A percentile compares a stretch with the other conserved stretches of the same genome.
These are phyloP conservation scores for Entomobrya proxima DNA, from an alignment of 2,888 invertebrate genomes.

Conservation along the genomic window DNA sequence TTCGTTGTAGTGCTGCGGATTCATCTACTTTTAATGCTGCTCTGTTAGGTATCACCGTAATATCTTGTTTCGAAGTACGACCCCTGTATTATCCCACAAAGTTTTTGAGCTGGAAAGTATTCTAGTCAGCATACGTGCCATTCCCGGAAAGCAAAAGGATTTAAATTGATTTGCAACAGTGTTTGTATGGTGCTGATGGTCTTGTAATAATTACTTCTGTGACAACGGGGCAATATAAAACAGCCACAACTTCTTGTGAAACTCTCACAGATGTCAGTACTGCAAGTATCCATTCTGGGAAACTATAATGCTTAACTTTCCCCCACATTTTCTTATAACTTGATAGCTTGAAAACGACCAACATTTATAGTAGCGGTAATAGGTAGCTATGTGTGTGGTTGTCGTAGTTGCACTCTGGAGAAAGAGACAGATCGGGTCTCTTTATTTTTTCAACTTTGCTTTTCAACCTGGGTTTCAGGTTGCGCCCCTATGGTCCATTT, in stretches of 20 bases:
- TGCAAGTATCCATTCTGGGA: too few species aligned
- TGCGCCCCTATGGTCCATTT: constrained; percentile 60
- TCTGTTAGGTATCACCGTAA: not conserved
- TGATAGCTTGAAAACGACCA: not conserved
- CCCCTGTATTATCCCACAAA: too few species aligned
- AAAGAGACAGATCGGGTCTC: constrained; percentile 61
- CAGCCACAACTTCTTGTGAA: too few species aligned
- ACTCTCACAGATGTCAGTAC: too few species aligned
- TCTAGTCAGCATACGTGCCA: too few species aligned
- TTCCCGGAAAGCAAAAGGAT: too few species aligned
- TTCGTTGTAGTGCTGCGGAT: not conserved
- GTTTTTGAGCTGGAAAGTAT: too few species aligned
- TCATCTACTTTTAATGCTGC: not conserved
- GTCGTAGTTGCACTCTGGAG: constrained; percentile 58
- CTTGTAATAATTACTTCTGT: too few species aligned
- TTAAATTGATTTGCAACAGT: too few species aligned
- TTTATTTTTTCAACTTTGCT: constrained; percentile 67
- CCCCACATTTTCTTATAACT: not conserved
- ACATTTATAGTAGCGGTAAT: not conserved
- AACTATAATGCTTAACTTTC: too few species aligned
- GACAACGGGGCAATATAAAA: too few species aligned
- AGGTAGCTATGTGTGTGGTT: not conserved
- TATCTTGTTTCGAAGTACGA: constrained; percentile 61
- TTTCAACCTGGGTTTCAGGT: constrained; percentile 67
- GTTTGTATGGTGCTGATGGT: too few species aligned